These are phyloP conservation scores for Vesta saturnalis DNA, from an alignment of 2,888 invertebrate species.

Conservation along the genomic window DNA sequence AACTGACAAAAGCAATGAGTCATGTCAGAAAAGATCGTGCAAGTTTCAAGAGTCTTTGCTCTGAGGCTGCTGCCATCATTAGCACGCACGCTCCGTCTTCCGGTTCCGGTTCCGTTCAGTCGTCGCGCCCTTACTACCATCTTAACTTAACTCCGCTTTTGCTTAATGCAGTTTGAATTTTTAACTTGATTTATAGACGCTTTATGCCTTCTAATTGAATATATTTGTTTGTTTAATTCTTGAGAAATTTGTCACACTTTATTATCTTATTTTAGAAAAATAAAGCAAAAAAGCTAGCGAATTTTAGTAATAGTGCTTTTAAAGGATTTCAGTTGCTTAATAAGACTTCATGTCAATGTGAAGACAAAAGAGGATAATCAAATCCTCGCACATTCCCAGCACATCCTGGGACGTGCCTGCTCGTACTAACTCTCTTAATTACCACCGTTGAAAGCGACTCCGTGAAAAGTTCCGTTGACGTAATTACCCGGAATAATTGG, in stretches of 20 bases:
- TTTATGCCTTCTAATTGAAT: slow-evolving; percentile 54
- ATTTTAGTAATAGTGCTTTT: not conserved
- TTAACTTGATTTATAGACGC: slow-evolving; percentile 57
- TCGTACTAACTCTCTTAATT: slow-evolving; percentile 66
- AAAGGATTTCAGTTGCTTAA: slow-evolving; percentile 24
- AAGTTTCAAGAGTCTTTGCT: slow-evolving; percentile 43
- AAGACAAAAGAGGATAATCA: slow-evolving; percentile 55
- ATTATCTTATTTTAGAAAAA: not conserved
- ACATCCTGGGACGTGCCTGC: slow-evolving; percentile 55
- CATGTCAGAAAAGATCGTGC: slow-evolving; percentile 41
- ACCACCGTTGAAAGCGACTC: slow-evolving; percentile 61
- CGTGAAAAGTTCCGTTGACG: slow-evolving; percentile 66
- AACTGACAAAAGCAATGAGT: slow-evolving; percentile 42
- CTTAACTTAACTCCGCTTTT: slow-evolving; percentile 48
- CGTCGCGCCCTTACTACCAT: slow-evolving; percentile 51
- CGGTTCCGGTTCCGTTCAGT: slow-evolving; percentile 58
- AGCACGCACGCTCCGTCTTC: slow-evolving; percentile 62
- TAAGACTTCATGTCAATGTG: slow-evolving; percentile 30
- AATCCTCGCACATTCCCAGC: slow-evolving; percentile 54
- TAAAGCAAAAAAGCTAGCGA: not conserved
- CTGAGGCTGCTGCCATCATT: slow-evolving; percentile 54
- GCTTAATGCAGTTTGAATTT: slow-evolving; percentile 58
- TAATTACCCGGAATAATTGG: slow-evolving; percentile 72
- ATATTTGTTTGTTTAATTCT: slow-evolving; percentile 52
- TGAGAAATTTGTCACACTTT: slow-evolving; percentile 17